Conservation (phyloP, 2,797 vertebrate species). For the Pangasius krempfi region DNA sequence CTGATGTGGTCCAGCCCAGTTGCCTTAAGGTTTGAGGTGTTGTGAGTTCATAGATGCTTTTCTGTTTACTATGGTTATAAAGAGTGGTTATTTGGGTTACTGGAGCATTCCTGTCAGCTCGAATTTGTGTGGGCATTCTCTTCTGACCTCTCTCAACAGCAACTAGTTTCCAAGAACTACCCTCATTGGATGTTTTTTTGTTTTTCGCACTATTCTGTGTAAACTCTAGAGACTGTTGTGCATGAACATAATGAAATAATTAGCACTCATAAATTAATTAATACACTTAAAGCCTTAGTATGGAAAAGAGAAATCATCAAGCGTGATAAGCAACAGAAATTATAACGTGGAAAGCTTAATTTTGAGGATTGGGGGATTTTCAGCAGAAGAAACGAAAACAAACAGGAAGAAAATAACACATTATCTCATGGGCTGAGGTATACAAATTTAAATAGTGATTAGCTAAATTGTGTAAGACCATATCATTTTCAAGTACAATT, state of each 20-base stretch:
- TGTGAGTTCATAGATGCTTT: not conserved
- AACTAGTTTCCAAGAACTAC: not conserved
- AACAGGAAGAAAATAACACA: not conserved
- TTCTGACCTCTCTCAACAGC: not conserved
- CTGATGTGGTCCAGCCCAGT: not conserved
- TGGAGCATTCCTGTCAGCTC: not conserved
- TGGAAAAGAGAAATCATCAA: not conserved
- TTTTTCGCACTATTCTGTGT: not conserved
- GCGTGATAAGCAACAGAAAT: not conserved
- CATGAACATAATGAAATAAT: not conserved
- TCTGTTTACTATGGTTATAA: not conserved
- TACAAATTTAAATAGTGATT: not conserved
- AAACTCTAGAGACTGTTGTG: not conserved
- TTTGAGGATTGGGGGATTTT: not conserved
- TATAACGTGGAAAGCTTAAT: not conserved
- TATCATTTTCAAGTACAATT: constrained; percentile 16
- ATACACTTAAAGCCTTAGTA: not conserved
- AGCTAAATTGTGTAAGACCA: not conserved
- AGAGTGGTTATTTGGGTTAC: not conserved
- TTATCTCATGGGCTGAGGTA: not conserved
- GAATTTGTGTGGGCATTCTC: not conserved
- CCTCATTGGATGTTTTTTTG: not conserved
- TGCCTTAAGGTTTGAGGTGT: not conserved
- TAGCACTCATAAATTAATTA: not conserved
- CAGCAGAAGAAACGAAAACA: not conserved